Conservation (phyloP, 2,113 vertebrate genomes). For the Lethenteron reissneri region DNA sequence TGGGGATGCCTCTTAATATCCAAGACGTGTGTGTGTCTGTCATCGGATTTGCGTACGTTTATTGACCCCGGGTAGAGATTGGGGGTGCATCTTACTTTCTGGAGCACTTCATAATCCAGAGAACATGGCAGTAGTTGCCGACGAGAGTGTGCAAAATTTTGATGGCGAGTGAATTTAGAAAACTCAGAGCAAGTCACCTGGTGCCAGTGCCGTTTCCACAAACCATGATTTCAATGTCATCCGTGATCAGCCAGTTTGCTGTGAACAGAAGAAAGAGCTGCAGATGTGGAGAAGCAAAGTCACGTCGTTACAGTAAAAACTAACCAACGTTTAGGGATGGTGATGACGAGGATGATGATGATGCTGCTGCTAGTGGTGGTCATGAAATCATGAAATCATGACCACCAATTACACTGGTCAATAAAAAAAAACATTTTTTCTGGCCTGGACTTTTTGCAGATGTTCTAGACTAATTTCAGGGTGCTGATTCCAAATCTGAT, state of each 20-base stretch:
- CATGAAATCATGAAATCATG: background rate
- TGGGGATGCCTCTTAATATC: background rate
- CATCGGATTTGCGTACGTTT: background rate
- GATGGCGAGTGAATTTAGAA: background rate
- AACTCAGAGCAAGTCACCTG: slow-evolving; percentile 4
- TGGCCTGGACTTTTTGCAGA: no score
- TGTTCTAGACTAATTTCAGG: no score
- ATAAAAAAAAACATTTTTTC: no score
- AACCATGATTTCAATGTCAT: slow-evolving; percentile 9
- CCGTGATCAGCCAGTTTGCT: slow-evolving; percentile 10
- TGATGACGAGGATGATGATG: background rate
- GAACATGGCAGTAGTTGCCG: background rate
- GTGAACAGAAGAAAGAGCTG: background rate
- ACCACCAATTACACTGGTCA: background rate
- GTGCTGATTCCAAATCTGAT: no score
- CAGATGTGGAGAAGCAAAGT: background rate
- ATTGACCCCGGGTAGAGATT: background rate
- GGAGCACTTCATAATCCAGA: background rate
- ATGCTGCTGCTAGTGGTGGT: no score
- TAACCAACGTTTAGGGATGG: background rate
- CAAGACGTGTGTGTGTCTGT: background rate
- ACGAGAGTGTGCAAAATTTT: background rate
- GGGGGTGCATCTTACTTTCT: background rate
- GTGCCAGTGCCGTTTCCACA: slow-evolving; percentile 11
- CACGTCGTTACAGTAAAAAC: no score